A percentile compares a stretch with the other conserved stretches of the same genome.
These are phyloP conservation scores for Glossophaga mutica DNA, from an alignment of 2,797 vertebrate species.

Conservation along the genomic window DNA sequence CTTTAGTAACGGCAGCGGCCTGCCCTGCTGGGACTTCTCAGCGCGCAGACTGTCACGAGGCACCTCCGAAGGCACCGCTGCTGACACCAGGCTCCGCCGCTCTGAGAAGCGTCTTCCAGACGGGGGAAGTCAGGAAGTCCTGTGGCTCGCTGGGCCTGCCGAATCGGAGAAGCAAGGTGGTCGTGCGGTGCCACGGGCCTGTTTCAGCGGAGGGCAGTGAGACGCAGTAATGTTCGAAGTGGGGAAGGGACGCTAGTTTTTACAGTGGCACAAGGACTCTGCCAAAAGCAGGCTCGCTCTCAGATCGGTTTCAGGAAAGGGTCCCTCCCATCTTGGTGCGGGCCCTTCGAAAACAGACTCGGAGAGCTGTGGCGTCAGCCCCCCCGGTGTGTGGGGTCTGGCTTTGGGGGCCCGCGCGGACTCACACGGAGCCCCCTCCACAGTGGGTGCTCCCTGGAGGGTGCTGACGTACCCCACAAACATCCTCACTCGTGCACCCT, in stretches of 20 bases:
- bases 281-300: background rate
- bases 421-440: background rate
- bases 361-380: background rate
- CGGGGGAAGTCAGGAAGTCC: background rate
- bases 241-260: background rate
- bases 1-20: background rate
- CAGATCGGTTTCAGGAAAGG: background rate
- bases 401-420: background rate
- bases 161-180: background rate
- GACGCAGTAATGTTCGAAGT: background rate
- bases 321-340: background rate
- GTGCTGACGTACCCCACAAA: rapidly evolving
- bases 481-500: background rate
- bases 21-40: background rate
- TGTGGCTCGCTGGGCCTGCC: no score
- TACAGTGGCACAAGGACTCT: background rate
- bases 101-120: background rate
- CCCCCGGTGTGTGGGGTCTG: rapidly evolving
- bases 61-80: background rate
- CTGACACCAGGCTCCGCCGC: background rate
- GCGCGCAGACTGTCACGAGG: background rate
- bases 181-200: rapidly evolving
- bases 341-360: background rate
- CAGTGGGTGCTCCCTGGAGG: background rate
- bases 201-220: background rate